These are phyloP conservation scores for Dasyprocta punctata DNA, from an alignment of 2,113 vertebrate species.

Conservation along the genomic window DNA sequence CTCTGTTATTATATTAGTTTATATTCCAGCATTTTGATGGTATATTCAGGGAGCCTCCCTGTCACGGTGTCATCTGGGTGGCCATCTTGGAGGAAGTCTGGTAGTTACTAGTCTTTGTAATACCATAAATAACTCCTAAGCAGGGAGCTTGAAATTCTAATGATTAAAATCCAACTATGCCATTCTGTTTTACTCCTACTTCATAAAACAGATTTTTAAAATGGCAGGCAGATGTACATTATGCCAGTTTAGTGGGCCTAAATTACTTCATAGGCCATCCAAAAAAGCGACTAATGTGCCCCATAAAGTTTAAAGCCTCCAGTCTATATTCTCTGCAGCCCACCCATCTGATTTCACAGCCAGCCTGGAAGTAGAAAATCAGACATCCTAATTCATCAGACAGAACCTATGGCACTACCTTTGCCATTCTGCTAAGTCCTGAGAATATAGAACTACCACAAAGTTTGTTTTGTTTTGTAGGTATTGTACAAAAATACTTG, in stretches of 20 bases:
- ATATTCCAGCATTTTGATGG: too few relatives aligned
- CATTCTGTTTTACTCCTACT: background rate
- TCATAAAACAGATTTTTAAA: constrained; percentile 44
- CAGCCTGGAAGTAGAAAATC: background rate
- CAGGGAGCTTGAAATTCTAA: background rate
- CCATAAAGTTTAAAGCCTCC: constrained; percentile 19
- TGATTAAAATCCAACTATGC: constrained; percentile 43
- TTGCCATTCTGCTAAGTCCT: background rate
- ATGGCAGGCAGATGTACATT: background rate
- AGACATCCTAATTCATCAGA: background rate
- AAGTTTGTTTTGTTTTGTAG: background rate
- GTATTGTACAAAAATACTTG: background rate
- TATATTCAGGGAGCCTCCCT: too few relatives aligned
- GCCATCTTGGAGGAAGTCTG: too few relatives aligned
- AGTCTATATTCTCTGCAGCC: background rate
- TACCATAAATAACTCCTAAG: background rate
- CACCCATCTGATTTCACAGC: background rate
- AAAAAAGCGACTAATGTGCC: constrained; percentile 8
- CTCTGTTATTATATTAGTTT: too few relatives aligned
- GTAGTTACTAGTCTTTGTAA: background rate
- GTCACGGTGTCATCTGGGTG: too few relatives aligned
- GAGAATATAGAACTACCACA: background rate
- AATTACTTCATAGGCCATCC: background rate
- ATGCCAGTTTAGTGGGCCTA: background rate
- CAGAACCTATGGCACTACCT: background rate